Conservation (phyloP, 2,888 invertebrate species). For the Scotopteryx bipunctaria region DNA sequence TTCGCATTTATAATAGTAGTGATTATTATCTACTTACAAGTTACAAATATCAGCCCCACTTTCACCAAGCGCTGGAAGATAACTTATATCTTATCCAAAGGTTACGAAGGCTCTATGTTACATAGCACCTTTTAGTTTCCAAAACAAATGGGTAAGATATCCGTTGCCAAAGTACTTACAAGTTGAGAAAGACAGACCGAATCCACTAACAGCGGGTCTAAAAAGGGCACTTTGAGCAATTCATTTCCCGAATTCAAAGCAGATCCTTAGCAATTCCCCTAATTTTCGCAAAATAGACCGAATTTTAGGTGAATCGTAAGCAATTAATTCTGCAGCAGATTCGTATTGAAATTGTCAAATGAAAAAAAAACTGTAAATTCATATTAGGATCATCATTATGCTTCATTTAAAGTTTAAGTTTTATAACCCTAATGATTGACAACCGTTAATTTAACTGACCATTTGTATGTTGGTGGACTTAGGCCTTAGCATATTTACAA, state of each 20-base stretch:
- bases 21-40: slow-evolving; percentile 25
- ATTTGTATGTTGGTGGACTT: not conserved
- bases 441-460: not conserved
- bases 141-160: not conserved
- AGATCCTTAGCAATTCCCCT: no score
- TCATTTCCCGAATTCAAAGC: no score
- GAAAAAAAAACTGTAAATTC: no score
- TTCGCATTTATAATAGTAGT: no score
- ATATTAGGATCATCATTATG: no score
- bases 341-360: no score
- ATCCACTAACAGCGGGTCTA: not conserved
- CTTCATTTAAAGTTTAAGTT: no score
- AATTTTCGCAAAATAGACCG: no score
- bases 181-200: not conserved
- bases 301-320: no score
- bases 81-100: slow-evolving; percentile 5
- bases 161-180: not conserved
- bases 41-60: slow-evolving; percentile 20
- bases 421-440: no score
- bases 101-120: not conserved
- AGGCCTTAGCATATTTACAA: slow-evolving; percentile 24
- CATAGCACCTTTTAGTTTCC: not conserved
- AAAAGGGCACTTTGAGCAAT: no score
- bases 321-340: no score
- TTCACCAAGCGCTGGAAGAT: slow-evolving; percentile 6